Evolutionary conservation across 2,888 invertebrate species (phyloP).

Genomic region (Cancer borealis): DNA sequence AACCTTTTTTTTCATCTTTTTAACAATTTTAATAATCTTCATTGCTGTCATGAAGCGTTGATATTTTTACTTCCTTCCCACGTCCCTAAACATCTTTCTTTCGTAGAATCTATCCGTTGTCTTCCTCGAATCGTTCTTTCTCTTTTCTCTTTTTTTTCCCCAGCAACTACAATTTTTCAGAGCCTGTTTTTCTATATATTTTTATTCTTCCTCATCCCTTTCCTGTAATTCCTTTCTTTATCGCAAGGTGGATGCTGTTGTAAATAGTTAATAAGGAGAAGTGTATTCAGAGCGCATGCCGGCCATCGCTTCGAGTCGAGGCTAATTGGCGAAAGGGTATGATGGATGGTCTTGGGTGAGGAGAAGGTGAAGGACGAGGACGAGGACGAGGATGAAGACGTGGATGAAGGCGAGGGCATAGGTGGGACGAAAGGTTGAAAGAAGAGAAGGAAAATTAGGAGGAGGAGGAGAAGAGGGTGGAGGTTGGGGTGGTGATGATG

Average conservation of each 20-base stretch:
- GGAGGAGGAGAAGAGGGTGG: background rate
- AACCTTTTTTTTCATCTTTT: background rate
- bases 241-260: background rate
- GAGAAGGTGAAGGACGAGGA: background rate
- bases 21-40: background rate
- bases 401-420: background rate
- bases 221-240: background rate
- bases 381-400: background rate
- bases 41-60: background rate
- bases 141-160: background rate
- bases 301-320: background rate
- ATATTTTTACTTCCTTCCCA: background rate
- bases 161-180: background rate
- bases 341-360: background rate
- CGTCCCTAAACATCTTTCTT: background rate
- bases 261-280: background rate
- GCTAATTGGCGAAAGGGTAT: conserved; percentile 13
- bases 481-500: background rate
- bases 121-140: background rate
- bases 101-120: background rate
- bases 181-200: background rate
- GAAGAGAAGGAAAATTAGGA: background rate
- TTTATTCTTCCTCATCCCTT: background rate
- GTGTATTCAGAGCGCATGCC: background rate
- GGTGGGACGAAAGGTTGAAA: background rate